Evolutionary conservation across 2,113 vertebrate species (phyloP).

Genomic region (Syngnathus scovelli): DNA sequence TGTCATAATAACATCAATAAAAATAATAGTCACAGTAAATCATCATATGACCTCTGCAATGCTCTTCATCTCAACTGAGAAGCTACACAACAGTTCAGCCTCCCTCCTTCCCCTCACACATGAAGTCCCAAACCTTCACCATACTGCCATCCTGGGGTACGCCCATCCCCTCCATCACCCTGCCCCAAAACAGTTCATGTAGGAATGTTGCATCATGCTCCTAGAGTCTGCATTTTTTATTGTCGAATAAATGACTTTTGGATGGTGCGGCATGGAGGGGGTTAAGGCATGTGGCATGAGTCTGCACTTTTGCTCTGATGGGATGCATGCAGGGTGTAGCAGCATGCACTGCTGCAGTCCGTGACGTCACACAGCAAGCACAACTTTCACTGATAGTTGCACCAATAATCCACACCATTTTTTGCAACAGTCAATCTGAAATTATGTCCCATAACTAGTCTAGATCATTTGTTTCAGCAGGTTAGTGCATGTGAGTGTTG

Average conservation of each 20-base stretch:
- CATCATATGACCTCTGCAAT: slow-evolving; percentile 33
- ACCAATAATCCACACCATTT: background rate
- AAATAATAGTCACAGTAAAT: no score
- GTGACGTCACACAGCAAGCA: slow-evolving; percentile 11
- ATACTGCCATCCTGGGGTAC: slow-evolving; percentile 31
- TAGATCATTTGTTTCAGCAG: background rate
- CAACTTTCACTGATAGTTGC: slow-evolving; percentile 11
- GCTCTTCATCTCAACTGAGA: slow-evolving; percentile 6
- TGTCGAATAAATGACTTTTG: background rate
- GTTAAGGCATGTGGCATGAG: slow-evolving; percentile 31
- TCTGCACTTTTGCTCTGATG: slow-evolving; percentile 47
- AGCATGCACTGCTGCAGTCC: slow-evolving; percentile 36
- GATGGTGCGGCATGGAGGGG: background rate
- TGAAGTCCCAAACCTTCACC: slow-evolving; percentile 42
- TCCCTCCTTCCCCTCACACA: slow-evolving; percentile 14
- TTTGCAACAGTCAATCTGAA: background rate
- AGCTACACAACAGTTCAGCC: slow-evolving; percentile 16
- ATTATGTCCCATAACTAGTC: background rate
- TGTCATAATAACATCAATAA: no score
- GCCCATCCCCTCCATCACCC: slow-evolving; percentile 50
- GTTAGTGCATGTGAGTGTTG: slow-evolving; percentile 3
- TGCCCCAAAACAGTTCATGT: slow-evolving; percentile 46
- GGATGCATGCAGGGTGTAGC: slow-evolving; percentile 17
- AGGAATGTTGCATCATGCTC: slow-evolving; percentile 46
- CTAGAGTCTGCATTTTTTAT: background rate